Conservation (phyloP, 2,113 vertebrate genomes). For the Scopus umbretta region DNA sequence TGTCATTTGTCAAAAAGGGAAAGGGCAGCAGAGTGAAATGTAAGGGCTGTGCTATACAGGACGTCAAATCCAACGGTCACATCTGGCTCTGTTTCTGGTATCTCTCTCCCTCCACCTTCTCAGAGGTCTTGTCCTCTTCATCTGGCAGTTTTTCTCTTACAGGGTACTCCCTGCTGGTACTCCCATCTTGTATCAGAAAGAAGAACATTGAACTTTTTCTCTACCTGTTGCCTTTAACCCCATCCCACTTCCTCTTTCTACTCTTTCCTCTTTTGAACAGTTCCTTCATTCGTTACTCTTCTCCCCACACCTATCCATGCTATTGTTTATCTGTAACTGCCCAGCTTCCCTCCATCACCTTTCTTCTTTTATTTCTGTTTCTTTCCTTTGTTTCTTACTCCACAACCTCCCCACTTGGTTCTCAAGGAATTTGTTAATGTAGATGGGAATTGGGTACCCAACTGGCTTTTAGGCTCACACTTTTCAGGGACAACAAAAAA, state of each 20-base stretch:
- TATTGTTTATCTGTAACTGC: background rate
- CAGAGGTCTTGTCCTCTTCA: background rate
- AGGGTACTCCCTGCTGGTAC: background rate
- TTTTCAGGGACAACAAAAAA: background rate
- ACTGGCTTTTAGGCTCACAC: background rate
- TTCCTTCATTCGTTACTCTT: background rate
- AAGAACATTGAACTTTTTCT: background rate
- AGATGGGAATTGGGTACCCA: background rate
- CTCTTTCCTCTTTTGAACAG: background rate
- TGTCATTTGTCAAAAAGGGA: background rate
- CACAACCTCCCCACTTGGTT: background rate
- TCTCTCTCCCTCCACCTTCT: background rate
- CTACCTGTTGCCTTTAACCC: background rate
- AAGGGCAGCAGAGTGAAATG: background rate
- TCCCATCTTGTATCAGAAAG: background rate
- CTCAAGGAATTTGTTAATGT: background rate
- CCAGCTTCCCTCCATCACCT: background rate
- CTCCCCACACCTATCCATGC: background rate
- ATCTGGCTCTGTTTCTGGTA: background rate
- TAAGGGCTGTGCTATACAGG: background rate
- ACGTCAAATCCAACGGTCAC: background rate
- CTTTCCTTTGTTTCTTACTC: background rate
- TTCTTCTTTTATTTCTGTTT: background rate
- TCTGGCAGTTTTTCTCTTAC: background rate
- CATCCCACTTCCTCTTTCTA: background rate